Base-by-base conservation (phyloP, 2,113 vertebrate species). In the Herpailurus yagouaroundi region DNA sequence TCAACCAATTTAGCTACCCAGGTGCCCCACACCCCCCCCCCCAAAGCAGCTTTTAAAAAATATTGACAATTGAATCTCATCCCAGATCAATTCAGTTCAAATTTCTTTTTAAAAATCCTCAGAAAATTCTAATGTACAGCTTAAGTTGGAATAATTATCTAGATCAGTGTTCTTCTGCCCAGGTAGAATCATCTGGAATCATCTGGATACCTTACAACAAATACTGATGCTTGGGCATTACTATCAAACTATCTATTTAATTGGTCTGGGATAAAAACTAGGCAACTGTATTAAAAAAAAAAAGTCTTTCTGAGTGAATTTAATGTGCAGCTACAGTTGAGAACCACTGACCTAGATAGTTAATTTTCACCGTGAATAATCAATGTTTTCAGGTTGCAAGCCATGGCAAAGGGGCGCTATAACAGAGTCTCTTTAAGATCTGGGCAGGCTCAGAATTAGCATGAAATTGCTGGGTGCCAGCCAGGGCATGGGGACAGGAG, bases 361-460 rank as follows among this genome's bases (percentile, higher is more conserved):
- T 98, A 95, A 97, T 95, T 97, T 97, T 93, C 29, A 93, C 64
- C 79, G 64, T 94, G 94, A 95, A 94, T 81, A 97, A 97, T 97
- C 94, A 82, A 0, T 97, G 84, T 94, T 95, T 94, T 90, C 84
- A 96, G 95, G 90, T 95, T 95, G 71, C n/a, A 55, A 94, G 25
- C 84, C 84, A 64, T 73, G 93, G 50, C 81, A 88, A 84, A 85
- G 76, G 76, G 90, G 31, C 97, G 92, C 13, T 55, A 84, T 69
- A 71, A 90, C 73, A 97, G 52, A 71, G 71, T 83, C 36, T 93
- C 38, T 48, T 57, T 85, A 83, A 95, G 69, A 64, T 96, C 69
- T 90, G 63, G 55, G 38, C 15, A 15, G 63, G 74, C 55, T 84
- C 31, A 71, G 52, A 96, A 97, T 95, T 90, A 96, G 96, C 86